phyloP scores from a whole-genome alignment of 1,140 invertebrate genomes.

The Zaprionus inermis region DNA sequence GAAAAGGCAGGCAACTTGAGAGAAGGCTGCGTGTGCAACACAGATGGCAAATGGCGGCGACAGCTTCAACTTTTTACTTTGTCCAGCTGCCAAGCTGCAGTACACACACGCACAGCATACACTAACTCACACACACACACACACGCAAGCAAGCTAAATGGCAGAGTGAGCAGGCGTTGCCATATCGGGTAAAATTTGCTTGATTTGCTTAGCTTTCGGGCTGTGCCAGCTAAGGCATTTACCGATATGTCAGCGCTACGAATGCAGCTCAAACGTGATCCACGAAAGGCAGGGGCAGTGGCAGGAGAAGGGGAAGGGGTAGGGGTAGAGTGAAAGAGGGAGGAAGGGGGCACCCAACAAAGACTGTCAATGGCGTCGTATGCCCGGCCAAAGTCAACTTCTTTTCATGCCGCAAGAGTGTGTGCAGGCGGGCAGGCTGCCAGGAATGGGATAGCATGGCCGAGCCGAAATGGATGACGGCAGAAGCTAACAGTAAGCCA shows the following conservation, averaged over 20 bases:
- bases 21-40: background rate
- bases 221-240: conserved; percentile 65
- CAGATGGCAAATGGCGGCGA: conserved; percentile 9
- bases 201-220: conserved; percentile 70
- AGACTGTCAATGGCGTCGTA: conserved; percentile 42
- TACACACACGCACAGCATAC: background rate
- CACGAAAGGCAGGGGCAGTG: background rate
- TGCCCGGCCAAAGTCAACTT: conserved; percentile 31
- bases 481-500: background rate
- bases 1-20: background rate
- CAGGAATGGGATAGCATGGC: no score
- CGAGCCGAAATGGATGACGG: conserved; percentile 6
- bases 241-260: conserved; percentile 63
- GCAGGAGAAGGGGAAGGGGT: background rate
- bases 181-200: conserved; percentile 34
- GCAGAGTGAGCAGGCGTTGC: conserved; percentile 21
- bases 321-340: background rate
- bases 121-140: background rate
- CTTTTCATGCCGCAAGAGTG: conserved; percentile 31
- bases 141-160: conserved; percentile 6
- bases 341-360: conserved; percentile 17
- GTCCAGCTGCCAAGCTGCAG: conserved; percentile 17
- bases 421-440: background rate
- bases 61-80: conserved; percentile 25
- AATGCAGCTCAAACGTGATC: conserved; percentile 49